Base-by-base conservation (phyloP, 2,113 vertebrate genomes). In the Guaruba guarouba region DNA sequence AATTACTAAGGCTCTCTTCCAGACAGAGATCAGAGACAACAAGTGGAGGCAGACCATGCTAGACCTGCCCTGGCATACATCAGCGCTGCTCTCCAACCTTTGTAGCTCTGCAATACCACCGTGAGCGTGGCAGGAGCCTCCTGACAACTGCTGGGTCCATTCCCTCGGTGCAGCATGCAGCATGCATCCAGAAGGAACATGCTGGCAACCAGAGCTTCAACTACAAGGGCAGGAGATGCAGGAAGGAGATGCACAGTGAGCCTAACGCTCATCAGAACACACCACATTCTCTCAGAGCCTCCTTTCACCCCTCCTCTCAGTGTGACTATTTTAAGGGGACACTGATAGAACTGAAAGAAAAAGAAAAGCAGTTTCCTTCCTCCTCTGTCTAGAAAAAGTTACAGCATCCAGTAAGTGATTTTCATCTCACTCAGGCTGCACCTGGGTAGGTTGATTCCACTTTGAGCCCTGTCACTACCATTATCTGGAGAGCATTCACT, bases 331-430 rank as follows among this genome's bases (percentile, higher is more conserved):
- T 85, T 12, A 92, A 86, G 96, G 95, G 93, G 91, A 92, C 95
- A 91, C 92, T 82, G 95, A 96, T 63, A 95, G 97, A 78, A 79
- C 44, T 16, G 35, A 27, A 79, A 84, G 46, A 22, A 67, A 69
- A 77, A 76, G 44, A 74, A 81, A 95, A 94, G 95, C 91, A 63
- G 76, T 94, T 95, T 96, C 94, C 93, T 95, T 97, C 93, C 93
- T 92, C 94, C 51, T 94, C 87, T 81, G 90, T 82, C 76, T 66
- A 74, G 29, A 77, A 89, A 77, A 86, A 79, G 57, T 49, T 8
- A 20, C 4, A 29, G 71, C 28, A 24, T 5, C 20, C 57, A 59
- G 57, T 24, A 64, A 67, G 54, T 1, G 13, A 37, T 68, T 88
- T 57, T 24, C 61, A 13, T n/a, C 55, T 78, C 11, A 6, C 51